phyloP scores from a whole-genome alignment of 2,797 vertebrate genomes.

The Cyclopterus lumpus region DNA sequence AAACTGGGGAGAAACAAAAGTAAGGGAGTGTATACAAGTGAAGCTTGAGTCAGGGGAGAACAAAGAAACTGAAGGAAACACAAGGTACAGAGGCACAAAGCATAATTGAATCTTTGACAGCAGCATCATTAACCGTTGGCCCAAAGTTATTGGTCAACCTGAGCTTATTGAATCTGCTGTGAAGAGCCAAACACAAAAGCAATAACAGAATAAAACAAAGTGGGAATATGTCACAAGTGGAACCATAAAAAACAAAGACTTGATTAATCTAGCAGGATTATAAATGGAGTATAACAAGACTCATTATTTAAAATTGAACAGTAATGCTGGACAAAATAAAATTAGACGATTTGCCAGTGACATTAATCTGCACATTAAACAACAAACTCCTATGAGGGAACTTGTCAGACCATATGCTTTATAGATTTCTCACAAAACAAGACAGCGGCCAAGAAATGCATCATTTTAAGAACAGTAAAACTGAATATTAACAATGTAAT shows the following conservation, averaged over 20 bases:
- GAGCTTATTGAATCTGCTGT: conserved; percentile 47
- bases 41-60: conserved; percentile 27
- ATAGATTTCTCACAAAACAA: not conserved
- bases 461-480: not conserved
- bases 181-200: conserved; percentile 34
- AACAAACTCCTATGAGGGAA: not conserved
- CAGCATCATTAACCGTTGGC: conserved; percentile 44
- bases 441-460: not conserved
- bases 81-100: conserved; percentile 53
- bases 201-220: conserved; percentile 23
- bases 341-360: not conserved
- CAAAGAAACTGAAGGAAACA: conserved; percentile 37
- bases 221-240: not conserved
- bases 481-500: not conserved
- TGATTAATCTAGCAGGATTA: not conserved
- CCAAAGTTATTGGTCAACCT: conserved; percentile 46
- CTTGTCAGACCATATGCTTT: not conserved
- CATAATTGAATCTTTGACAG: conserved; percentile 45
- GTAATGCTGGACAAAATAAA: not conserved
- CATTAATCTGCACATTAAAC: conserved; percentile 5
- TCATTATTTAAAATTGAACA: conserved; percentile 6
- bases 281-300: not conserved
- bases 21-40: conserved; percentile 20
- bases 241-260: not conserved
- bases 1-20: conserved; percentile 31